These are phyloP conservation scores for Corythoichthys intestinalis DNA, from an alignment of 2,113 vertebrate genomes.

Conservation along the genomic window DNA sequence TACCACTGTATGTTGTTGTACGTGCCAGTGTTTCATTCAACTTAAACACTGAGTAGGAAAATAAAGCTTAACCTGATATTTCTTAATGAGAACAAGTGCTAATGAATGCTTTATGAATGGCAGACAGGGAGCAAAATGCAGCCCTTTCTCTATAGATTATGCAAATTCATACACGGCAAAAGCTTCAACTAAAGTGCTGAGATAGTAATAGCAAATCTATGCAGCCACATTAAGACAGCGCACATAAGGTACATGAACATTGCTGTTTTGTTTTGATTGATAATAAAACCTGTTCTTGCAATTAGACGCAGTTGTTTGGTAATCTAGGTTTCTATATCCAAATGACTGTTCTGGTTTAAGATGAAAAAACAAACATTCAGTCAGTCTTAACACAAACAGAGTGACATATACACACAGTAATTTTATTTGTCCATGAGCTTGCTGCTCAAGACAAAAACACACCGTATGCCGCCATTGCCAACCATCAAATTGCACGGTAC, in stretches of 20 bases:
- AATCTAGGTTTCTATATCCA: not conserved
- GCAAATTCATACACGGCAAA: not conserved
- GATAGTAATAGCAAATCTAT: not conserved
- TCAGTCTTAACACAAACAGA: not conserved
- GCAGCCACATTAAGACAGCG: too few relatives aligned
- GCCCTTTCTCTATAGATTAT: not conserved
- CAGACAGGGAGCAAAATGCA: not conserved
- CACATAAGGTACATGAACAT: not conserved
- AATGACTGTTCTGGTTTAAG: not conserved
- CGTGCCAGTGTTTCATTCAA: too few relatives aligned
- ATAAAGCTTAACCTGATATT: too few relatives aligned
- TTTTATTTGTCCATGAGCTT: conserved; percentile 22
- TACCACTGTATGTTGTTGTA: too few relatives aligned
- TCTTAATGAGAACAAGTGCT: too few relatives aligned
- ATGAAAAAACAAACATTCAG: not conserved
- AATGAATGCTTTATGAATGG: not conserved
- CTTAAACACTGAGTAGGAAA: too few relatives aligned
- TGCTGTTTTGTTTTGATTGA: conserved; percentile 1
- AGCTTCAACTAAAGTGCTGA: not conserved
- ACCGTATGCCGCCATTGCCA: conserved; percentile 27
- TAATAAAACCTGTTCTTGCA: not conserved
- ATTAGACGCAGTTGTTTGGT: not conserved
- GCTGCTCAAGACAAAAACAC: conserved; percentile 38
- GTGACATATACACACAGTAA: not conserved
- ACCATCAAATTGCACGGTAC: conserved; percentile 25